phyloP scores from a whole-genome alignment of 2,888 invertebrate species.

The Crepidodera aurea region DNA sequence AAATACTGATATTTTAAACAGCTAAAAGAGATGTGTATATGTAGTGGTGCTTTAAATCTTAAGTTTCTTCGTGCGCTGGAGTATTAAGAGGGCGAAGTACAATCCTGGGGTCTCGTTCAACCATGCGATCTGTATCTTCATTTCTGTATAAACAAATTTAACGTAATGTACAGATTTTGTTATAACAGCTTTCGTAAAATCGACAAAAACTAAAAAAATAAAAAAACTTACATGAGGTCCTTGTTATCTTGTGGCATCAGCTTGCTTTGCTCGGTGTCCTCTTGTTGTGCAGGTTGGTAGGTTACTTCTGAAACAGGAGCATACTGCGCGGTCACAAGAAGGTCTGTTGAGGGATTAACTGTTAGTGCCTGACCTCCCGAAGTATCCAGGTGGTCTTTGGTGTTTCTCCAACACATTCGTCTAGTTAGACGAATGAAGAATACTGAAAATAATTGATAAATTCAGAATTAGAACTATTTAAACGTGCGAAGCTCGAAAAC shows the following conservation, averaged over 20 bases:
- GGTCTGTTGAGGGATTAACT: conserved; percentile 79
- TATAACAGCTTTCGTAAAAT: not conserved
- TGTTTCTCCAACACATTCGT: conserved; percentile 57
- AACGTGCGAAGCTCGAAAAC: too few species aligned
- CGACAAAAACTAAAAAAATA: not conserved
- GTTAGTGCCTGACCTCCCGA: conserved; percentile 68
- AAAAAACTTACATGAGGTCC: conserved; percentile 68
- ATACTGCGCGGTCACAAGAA: conserved; percentile 78
- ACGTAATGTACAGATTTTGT: too few species aligned
- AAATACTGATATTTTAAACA: not conserved
- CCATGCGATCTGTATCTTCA: conserved; percentile 80
- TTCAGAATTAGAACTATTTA: too few species aligned
- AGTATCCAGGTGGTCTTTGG: conserved; percentile 63
- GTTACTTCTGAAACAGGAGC: conserved; percentile 76
- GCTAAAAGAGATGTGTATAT: not conserved
- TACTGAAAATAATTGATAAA: too few species aligned
- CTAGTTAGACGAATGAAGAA: conserved; percentile 56
- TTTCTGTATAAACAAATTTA: conserved; percentile 54
- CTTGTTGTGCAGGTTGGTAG: conserved; percentile 69
- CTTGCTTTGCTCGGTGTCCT: conserved; percentile 75
- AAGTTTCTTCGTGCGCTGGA: conserved; percentile 65
- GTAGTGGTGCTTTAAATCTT: conserved; percentile 7
- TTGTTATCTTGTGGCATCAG: conserved; percentile 76
- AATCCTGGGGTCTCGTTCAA: conserved; percentile 75
- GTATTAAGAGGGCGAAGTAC: conserved; percentile 70